Conservation (phyloP, 2,888 invertebrate genomes). For the Acronicta leporina region DNA sequence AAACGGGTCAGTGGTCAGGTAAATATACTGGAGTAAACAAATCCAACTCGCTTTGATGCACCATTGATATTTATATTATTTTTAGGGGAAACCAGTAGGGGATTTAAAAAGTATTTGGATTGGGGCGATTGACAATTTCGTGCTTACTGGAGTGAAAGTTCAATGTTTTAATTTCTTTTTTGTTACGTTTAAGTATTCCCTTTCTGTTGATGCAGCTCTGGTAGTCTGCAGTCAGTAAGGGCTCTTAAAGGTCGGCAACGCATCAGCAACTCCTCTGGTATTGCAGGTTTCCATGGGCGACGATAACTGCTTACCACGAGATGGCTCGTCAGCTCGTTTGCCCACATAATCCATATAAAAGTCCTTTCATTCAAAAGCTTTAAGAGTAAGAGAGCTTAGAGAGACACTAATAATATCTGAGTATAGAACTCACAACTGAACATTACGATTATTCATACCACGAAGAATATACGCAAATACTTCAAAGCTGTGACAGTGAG, state of each 20-base stretch:
- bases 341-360: too few relatives aligned
- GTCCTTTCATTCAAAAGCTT: not conserved
- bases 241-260: too few relatives aligned
- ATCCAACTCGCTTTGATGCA: conserved; percentile 85
- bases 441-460: not conserved
- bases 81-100: conserved; percentile 62
- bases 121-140: conserved; percentile 17
- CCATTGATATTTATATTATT: conserved; percentile 81
- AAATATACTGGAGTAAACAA: conserved; percentile 87
- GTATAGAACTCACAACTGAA: not conserved
- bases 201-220: too few relatives aligned
- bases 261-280: too few relatives aligned
- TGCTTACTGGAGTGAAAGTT: conserved; percentile 5
- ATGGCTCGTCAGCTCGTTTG: too few relatives aligned
- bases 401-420: not conserved
- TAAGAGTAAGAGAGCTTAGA: not conserved
- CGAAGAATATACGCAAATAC: conserved; percentile 1
- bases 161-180: not conserved
- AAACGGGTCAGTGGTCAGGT: conserved; percentile 86
- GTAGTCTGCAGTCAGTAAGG: too few relatives aligned
- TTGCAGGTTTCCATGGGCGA: too few relatives aligned
- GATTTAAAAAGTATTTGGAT: conserved; percentile 39
- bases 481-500: conserved; percentile 7
- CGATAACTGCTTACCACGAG: too few relatives aligned
- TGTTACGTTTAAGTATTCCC: too few relatives aligned